Evolutionary conservation across 1,140 invertebrate genomes (phyloP), one percentile per base, ranked within the genome.

Genomic region (Brachionus rotundiformis): DNA sequence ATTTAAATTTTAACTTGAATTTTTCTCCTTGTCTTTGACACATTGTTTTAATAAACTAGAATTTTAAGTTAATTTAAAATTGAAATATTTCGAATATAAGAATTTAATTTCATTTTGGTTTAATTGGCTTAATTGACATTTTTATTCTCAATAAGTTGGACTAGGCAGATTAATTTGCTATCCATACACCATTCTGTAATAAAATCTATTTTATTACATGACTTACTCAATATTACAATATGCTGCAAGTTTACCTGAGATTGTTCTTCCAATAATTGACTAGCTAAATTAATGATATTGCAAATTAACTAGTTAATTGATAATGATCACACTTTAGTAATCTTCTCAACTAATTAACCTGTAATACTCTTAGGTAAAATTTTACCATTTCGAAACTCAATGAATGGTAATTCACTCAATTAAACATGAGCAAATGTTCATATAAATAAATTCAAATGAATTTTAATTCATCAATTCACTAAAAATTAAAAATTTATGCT

Each of bases 241-340:
- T 68, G 63, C 27, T 68, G 31, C 63, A 68, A 68, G n/a, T 68
- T 10, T 68, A 63, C 61, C 61, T 63, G 61, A 54, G 47, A 54
- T 54, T 27, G 11, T 63, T 8, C 23, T 10, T n/a, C 13, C 6
- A 25, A 29, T 29, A 27, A 29, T 33, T 31, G 25, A 31, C 61
- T 27, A 63, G 25, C 7, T 29, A 63, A 63, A 63, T 29, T 29
- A 13, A 63, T 13, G 23, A 23, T 71, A 13, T 16, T 71, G 65
- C 31, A 71, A 71, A 71, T 73, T 73, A 73, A 73, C 39, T 73
- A 73, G 44, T 73, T 73, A 73, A 19, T n/a, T 73, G 68, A 73
- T 73, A 73, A 73, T 73, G 68, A 73, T 73, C 68, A 73, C 68
- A 73, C 68, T 44, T 73, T 73, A 71, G 16, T 44, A 73, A 73